Evolutionary conservation across 1,140 invertebrate species (phyloP), one percentile per base, ranked within the genome.

Genomic region (Anoplolepis gracilipes): DNA sequence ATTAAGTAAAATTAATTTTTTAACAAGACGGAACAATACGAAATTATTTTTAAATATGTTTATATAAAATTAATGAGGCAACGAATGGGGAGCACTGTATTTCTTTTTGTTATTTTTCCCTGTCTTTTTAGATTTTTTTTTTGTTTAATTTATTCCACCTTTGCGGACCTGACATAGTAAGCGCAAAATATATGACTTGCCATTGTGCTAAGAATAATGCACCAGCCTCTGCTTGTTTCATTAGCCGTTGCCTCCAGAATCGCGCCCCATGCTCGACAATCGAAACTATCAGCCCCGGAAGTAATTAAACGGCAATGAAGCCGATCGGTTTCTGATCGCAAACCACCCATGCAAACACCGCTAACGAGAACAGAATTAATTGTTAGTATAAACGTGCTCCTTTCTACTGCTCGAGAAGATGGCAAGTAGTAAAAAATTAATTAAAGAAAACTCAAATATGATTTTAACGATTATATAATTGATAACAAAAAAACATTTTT

Each of bases 301-400:
- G 86, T 90, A 91, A 91, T 90, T 91, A 90, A 91, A 91, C 77
- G 87, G 88, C 87, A 79, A 89, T 91, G 87, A 85, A 82, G 64
- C 65, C 53, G 76, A 81, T 69, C 65, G 39, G 84, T 69, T 69
- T 30, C 59, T 67, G 61, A 53, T 79, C 62, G 57, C 75, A 79
- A 65, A 46, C 65, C 55, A 73, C 25, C 67, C 78, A 73, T 82
- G 78, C 78, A 82, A 82, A 73, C 36, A 70, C 36, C 55, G 36
- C 36, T 73, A 82, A 82, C 78, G 25, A 72, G 78, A 73, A 82
- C 36, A 25, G 53, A 82, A 82, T 82, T 72, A 82, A 82, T 82
- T n/a, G n/a, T 82, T 73, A 19, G 67, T n/a, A 39, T n/a, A 73
- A 19, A 19, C 25, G 67, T 46, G n/a, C 8, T 33, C 25, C n/a